phyloP scores from a whole-genome alignment of 2,113 vertebrate genomes.

The Capreolus pygargus region DNA sequence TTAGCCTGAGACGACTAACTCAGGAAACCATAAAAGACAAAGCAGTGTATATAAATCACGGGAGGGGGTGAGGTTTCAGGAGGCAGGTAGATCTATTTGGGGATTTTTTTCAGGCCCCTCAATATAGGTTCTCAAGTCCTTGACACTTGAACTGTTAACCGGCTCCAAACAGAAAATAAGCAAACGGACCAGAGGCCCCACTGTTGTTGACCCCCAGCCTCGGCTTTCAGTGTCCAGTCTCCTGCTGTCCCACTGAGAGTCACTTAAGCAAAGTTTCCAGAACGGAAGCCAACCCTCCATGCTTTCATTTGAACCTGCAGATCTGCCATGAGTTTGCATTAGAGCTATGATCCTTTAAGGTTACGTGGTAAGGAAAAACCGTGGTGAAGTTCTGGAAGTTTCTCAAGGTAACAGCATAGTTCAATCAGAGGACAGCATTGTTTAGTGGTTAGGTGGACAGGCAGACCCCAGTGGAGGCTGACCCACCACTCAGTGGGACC shows the following conservation, averaged over 20 bases:
- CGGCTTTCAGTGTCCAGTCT: not conserved
- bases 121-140: not conserved
- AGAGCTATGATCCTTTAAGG: not conserved
- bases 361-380: not conserved
- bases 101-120: not conserved
- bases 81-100: constrained; percentile 50
- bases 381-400: constrained; percentile 18
- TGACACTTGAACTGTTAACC: not conserved
- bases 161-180: not conserved
- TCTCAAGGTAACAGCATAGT: not conserved
- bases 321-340: not conserved
- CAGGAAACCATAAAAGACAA: constrained; percentile 76
- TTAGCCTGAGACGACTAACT: constrained; percentile 77
- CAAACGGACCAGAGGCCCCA: rapidly evolving
- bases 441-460: not conserved
- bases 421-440: not conserved
- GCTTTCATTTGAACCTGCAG: not conserved
- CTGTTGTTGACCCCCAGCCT: not conserved
- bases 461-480: not conserved
- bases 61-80: constrained; percentile 67
- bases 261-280: not conserved
- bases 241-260: not conserved
- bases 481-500: not conserved
- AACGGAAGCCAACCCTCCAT: not conserved
- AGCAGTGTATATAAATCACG: constrained; percentile 30